Conservation (phyloP, 2,888 invertebrate genomes). For the Noctua comes region DNA sequence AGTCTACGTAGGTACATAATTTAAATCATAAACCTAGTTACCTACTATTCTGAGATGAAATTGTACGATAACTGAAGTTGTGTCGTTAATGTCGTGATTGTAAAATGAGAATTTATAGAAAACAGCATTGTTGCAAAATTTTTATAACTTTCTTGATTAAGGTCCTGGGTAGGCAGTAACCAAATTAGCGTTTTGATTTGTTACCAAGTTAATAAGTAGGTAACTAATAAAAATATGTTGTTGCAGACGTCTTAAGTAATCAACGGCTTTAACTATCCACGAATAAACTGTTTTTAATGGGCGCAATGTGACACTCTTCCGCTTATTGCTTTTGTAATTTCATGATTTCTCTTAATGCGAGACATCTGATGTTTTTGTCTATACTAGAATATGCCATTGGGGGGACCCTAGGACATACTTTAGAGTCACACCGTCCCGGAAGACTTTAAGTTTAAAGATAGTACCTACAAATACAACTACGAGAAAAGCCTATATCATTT, state of each 20-base stretch:
- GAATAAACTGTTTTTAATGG: constrained; percentile 23
- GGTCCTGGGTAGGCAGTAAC: background rate
- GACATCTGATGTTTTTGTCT: background rate
- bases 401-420: background rate
- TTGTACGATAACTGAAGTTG: background rate
- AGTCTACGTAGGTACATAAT: constrained; percentile 1
- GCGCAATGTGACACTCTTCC: constrained; percentile 5
- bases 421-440: background rate
- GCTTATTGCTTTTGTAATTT: constrained; percentile 13
- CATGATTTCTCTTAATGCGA: constrained; percentile 6
- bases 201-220: background rate
- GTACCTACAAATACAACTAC: constrained; percentile 17
- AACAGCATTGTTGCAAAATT: background rate
- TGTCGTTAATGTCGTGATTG: background rate
- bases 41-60: background rate
- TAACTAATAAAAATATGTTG: background rate
- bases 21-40: background rate
- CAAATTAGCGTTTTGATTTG: background rate
- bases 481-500: constrained; percentile 24
- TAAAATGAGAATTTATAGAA: constrained; percentile 16
- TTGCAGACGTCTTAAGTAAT: constrained; percentile 11
- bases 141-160: background rate
- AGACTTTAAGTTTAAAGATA: background rate
- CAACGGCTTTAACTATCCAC: constrained; percentile 4
- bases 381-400: background rate